Conservation (phyloP, 1,140 invertebrate species). For the Drosophila willistoni region DNA sequence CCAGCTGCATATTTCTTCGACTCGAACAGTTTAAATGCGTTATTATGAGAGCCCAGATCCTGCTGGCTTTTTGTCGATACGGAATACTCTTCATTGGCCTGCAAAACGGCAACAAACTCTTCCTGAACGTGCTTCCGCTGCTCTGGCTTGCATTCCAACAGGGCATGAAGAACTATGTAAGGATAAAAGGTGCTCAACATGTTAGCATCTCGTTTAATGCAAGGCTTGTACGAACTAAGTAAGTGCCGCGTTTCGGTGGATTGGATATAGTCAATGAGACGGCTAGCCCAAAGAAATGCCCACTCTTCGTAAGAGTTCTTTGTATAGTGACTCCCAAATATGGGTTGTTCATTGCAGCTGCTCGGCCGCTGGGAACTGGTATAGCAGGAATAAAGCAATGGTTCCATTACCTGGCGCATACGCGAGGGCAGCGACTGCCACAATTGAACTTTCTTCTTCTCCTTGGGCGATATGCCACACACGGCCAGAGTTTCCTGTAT, state of each 20-base stretch:
- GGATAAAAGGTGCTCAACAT: constrained; percentile 89
- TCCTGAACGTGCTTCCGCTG: constrained; percentile 83
- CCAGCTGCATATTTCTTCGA: constrained; percentile 54
- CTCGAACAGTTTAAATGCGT: constrained; percentile 56
- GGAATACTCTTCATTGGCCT: constrained; percentile 47
- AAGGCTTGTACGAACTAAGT: constrained; percentile 87
- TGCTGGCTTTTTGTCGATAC: constrained; percentile 6
- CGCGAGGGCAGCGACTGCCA: constrained; percentile 88
- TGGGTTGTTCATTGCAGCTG: constrained; percentile 83
- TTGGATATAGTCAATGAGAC: constrained; percentile 85
- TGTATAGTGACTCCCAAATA: constrained; percentile 86
- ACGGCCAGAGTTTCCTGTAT: constrained; percentile 90
- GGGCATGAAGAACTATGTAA: constrained; percentile 87
- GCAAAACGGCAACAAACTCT: constrained; percentile 84
- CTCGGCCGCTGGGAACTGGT: constrained; percentile 72
- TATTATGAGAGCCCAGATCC: constrained; percentile 19
- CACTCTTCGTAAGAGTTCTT: constrained; percentile 87
- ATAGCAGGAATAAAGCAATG: constrained; percentile 88
- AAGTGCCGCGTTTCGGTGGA: constrained; percentile 84
- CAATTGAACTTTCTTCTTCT: constrained; percentile 85
- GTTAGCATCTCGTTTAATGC: constrained; percentile 88
- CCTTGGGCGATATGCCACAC: constrained; percentile 87
- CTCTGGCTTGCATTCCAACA: constrained; percentile 84
- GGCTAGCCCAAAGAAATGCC: constrained; percentile 88
- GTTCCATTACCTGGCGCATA: constrained; percentile 89